These are phyloP conservation scores for Neosilurus mollespiculum DNA, from an alignment of 2,797 vertebrate species.

Conservation along the genomic window DNA sequence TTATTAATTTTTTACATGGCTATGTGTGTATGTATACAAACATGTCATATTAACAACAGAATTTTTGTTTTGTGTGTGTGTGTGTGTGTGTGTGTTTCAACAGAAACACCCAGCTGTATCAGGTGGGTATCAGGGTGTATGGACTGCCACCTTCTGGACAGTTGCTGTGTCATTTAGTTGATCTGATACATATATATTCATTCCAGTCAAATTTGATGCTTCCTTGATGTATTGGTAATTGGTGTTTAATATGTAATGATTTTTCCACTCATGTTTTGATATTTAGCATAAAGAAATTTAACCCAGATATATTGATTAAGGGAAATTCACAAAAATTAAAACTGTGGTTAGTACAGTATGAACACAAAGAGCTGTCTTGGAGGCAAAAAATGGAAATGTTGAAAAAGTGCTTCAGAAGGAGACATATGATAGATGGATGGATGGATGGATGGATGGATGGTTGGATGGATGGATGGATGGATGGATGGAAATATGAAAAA, in stretches of 20 bases:
- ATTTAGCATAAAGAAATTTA: not conserved
- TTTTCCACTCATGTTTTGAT: not conserved
- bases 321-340: too few relatives aligned
- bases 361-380: not conserved
- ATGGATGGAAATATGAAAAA: too few relatives aligned
- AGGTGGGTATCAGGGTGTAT: conserved; percentile 60
- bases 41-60: not conserved
- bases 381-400: not conserved
- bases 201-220: not conserved
- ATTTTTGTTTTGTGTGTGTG: not conserved
- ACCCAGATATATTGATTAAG: not conserved
- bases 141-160: conserved; percentile 77
- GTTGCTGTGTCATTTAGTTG: conserved; percentile 5
- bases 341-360: too few relatives aligned
- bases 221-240: not conserved
- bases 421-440: too few relatives aligned
- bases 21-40: too few relatives aligned
- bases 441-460: too few relatives aligned
- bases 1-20: too few relatives aligned
- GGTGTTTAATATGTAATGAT: not conserved
- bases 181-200: not conserved
- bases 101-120: not conserved
- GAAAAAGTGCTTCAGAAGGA: not conserved
- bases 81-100: not conserved
- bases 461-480: too few relatives aligned